Evolutionary conservation across 1,140 invertebrate genomes (phyloP), one percentile per base, ranked within the genome.

Genomic region (Ips typographus): DNA sequence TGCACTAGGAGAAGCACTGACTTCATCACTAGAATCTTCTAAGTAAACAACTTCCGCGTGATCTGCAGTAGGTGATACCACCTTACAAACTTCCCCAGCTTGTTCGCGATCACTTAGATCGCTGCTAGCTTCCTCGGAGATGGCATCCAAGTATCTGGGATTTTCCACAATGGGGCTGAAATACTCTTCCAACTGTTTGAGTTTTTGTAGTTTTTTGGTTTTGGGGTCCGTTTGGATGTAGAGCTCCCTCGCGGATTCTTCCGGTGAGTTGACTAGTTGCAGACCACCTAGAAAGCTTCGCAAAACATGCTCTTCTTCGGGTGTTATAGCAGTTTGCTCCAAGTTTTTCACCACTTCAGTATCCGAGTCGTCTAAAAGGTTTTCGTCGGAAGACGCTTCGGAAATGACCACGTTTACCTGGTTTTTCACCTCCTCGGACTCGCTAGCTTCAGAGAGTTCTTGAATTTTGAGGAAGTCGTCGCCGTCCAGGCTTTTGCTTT

Each of bases 71-170:
- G 52, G 44, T 39, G 41, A 47, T 64, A 41, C 40, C 7, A 42
- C 42, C 22, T 22, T 22, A 22, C 22, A 22, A 22, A 22, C 22
- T 37, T 55, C 6, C 6, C 37, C 37, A 73, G 72, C 52, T n/a
- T 72, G 57, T 76, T 82, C 73, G 75, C 79, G 76, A 76, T 82
- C 72, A 75, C 83, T 82, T 71, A 87, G 81, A 79, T 88, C 79
- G 79, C 83, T 88, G 80, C 83, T 88, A 2, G 83, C 84, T 79
- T 90, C 88, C 77, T 90, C 89, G 73, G 86, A 84, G 73, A 90
- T 90, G 1, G 89, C 88, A 68, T 88, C 87, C 65, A 90, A 81
- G 61, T 83, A 85, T 75, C 87, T 82, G 37, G 85, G 85, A 69
- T 84, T 83, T 51, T 84, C 81, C 8, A 81, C 76, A 41, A 83